These are phyloP conservation scores for Pseudolycoriella hygida DNA, from an alignment of 2,888 invertebrate genomes.

Conservation along the genomic window DNA sequence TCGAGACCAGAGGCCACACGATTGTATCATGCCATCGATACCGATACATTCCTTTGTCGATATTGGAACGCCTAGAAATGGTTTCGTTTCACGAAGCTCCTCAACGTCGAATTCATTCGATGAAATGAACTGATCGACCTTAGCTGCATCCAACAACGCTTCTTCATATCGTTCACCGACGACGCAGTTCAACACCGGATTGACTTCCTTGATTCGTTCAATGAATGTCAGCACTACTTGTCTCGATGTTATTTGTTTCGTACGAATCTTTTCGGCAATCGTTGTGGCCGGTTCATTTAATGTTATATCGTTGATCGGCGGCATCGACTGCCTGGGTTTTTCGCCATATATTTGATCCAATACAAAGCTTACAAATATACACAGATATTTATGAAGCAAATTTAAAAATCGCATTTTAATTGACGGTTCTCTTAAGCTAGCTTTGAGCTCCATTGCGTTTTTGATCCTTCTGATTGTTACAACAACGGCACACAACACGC, in stretches of 20 bases:
- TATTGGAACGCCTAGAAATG: slow-evolving; percentile 68
- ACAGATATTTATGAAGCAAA: too few species aligned
- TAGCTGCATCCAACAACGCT: slow-evolving; percentile 44
- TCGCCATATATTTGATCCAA: too few species aligned
- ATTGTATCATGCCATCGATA: too few species aligned
- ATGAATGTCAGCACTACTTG: slow-evolving; percentile 42
- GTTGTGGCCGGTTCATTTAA: slow-evolving; percentile 28
- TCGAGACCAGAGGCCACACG: not conserved
- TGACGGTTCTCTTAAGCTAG: too few species aligned
- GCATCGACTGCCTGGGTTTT: too few species aligned
- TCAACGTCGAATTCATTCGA: slow-evolving; percentile 38
- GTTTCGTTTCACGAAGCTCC: slow-evolving; percentile 48
- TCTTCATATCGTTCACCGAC: slow-evolving; percentile 43
- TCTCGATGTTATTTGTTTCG: slow-evolving; percentile 40
- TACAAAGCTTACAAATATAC: too few species aligned
- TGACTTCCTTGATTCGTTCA: slow-evolving; percentile 42
- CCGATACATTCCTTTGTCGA: slow-evolving; percentile 74
- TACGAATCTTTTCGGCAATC: slow-evolving; percentile 39
- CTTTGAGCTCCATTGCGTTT: too few species aligned
- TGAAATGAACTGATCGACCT: too few species aligned
- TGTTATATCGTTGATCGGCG: slow-evolving; percentile 11
- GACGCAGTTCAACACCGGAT: slow-evolving; percentile 49
- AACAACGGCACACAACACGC: too few species aligned
- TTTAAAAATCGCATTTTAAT: too few species aligned
- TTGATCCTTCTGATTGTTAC: too few species aligned